Conservation (phyloP, 1,140 invertebrate species). For the Eumaeus atala region DNA sequence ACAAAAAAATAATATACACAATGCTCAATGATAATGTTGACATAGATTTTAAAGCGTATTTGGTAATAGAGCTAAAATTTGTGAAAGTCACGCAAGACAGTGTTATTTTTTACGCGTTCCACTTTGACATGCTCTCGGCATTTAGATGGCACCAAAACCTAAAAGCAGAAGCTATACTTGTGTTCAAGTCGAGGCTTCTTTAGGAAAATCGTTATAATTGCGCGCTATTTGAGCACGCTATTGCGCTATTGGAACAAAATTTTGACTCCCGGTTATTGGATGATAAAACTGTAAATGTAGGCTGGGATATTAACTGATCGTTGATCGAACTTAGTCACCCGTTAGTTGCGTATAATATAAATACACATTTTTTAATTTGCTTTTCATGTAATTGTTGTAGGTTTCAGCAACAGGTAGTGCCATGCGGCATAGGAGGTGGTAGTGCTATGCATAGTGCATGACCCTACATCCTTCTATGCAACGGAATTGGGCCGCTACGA, state of each 20-base stretch:
- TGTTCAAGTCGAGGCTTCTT: conserved; percentile 27
- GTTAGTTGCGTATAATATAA: too few species aligned
- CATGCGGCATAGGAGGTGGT: too few species aligned
- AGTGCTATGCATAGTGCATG: too few species aligned
- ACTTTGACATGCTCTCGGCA: conserved; percentile 52
- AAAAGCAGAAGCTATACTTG: conserved; percentile 47
- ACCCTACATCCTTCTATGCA: too few species aligned
- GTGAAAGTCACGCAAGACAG: conserved; percentile 67
- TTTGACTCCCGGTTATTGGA: conserved; percentile 56
- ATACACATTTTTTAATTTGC: too few species aligned
- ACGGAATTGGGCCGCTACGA: too few species aligned
- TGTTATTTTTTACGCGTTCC: conserved; percentile 57
- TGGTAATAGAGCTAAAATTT: conserved; percentile 68
- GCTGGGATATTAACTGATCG: conserved; percentile 41
- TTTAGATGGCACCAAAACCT: conserved; percentile 61
- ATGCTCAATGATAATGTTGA: conserved; percentile 70
- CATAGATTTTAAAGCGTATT: conserved; percentile 72
- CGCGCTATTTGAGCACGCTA: conserved; percentile 30
- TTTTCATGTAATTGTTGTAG: too few species aligned
- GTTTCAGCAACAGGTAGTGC: too few species aligned
- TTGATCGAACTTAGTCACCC: too few species aligned
- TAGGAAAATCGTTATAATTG: conserved; percentile 11
- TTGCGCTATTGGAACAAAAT: conserved; percentile 44
- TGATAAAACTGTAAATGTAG: conserved; percentile 58
- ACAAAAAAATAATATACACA: conserved; percentile 22